These are phyloP conservation scores for Rhynchophorus ferrugineus DNA, from an alignment of 1,140 invertebrate genomes.

Conservation along the genomic window DNA sequence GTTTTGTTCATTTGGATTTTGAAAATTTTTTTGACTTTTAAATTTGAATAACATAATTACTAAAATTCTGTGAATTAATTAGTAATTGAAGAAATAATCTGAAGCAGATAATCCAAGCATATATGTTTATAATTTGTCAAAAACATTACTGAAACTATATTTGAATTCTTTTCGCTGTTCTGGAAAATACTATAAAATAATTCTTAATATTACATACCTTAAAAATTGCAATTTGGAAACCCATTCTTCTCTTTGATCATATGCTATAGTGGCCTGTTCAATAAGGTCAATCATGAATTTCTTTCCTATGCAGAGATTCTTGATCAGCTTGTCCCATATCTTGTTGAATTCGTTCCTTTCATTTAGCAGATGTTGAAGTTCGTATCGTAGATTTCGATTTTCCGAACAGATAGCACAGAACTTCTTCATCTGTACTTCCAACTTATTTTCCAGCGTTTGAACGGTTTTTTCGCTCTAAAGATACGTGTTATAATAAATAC, in stretches of 20 bases:
- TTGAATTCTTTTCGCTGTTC: too few relatives aligned
- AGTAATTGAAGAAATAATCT: too few relatives aligned
- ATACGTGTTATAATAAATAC: background rate
- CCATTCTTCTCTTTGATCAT: slow-evolving; percentile 80
- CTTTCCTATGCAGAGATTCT: slow-evolving; percentile 65
- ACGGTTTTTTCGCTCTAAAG: slow-evolving; percentile 47
- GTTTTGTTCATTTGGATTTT: too few relatives aligned
- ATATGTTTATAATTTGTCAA: too few relatives aligned
- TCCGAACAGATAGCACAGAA: slow-evolving; percentile 67
- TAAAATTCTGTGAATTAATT: too few relatives aligned
- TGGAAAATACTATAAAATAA: background rate
- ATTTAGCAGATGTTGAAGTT: slow-evolving; percentile 70
- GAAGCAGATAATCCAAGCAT: too few relatives aligned
- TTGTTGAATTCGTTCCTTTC: slow-evolving; percentile 49
- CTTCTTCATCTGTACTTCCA: slow-evolving; percentile 63
- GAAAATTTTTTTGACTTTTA: too few relatives aligned
- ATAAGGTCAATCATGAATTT: slow-evolving; percentile 75
- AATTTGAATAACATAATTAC: too few relatives aligned
- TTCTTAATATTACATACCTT: slow-evolving; percentile 35
- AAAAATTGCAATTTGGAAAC: slow-evolving; percentile 72
- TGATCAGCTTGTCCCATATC: slow-evolving; percentile 59
- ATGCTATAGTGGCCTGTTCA: slow-evolving; percentile 75
- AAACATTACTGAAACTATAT: too few relatives aligned
- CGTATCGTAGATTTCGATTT: slow-evolving; percentile 62
- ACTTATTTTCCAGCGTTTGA: slow-evolving; percentile 58